Conservation (phyloP, 2,888 invertebrate species). For the Agelastica alni region DNA sequence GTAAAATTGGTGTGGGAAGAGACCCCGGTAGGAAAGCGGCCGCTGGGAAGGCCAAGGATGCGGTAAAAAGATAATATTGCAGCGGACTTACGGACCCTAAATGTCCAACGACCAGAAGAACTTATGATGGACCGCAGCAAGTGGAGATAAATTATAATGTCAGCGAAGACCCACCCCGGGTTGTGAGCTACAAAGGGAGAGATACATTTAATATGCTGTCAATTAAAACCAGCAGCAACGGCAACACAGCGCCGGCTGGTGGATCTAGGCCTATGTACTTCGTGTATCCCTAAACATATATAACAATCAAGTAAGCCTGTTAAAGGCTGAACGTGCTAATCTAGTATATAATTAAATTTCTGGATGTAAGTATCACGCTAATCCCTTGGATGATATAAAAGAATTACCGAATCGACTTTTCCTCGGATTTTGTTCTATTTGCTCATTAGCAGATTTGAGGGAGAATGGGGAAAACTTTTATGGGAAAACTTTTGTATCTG, state of each 20-base stretch:
- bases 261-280: constrained; percentile 29
- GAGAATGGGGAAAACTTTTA: background rate
- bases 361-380: constrained; percentile 40
- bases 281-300: constrained; percentile 35
- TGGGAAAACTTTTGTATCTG: constrained; percentile 5
- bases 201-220: too few species aligned
- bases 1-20: too few species aligned
- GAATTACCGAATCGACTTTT: constrained; percentile 30
- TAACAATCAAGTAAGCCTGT: constrained; percentile 48
- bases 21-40: too few species aligned
- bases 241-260: constrained; percentile 33
- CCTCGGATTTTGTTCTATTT: constrained; percentile 11
- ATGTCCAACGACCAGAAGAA: too few species aligned
- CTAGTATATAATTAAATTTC: constrained; percentile 47
- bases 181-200: too few species aligned
- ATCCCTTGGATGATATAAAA: constrained; percentile 32
- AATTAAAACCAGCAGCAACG: constrained; percentile 3
- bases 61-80: too few species aligned
- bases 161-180: too few species aligned
- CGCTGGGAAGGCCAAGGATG: too few species aligned
- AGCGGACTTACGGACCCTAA: too few species aligned
- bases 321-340: constrained; percentile 49
- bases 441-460: background rate
- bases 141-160: too few species aligned
- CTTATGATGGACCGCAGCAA: too few species aligned